A percentile compares a stretch with the other conserved stretches of the same genome.
Evolutionary conservation across 2,888 invertebrate species (phyloP).

Genomic region (Deilephila porcellus): DNA sequence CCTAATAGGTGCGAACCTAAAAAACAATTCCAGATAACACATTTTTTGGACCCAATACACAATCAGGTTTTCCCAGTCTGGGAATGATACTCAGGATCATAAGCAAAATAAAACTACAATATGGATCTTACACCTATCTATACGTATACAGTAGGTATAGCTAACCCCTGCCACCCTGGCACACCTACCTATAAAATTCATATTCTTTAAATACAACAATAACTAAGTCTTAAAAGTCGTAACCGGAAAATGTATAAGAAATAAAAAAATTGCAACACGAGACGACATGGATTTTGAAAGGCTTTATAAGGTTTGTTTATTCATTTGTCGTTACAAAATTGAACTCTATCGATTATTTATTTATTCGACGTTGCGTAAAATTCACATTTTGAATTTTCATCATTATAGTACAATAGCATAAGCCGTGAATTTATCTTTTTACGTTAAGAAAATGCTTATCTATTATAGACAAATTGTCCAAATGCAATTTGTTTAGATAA

Average conservation of each 20-base stretch:
- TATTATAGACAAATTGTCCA: slow-evolving; percentile 2
- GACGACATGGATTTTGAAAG: slow-evolving; percentile 45
- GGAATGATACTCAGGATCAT: too few relatives aligned
- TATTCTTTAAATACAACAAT: neutral
- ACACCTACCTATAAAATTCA: neutral
- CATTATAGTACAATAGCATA: slow-evolving; percentile 42
- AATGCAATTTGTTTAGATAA: neutral
- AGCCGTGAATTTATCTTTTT: slow-evolving; percentile 41
- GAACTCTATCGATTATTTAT: slow-evolving; percentile 42
- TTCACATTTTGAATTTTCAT: slow-evolving; percentile 40
- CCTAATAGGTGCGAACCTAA: too few relatives aligned
- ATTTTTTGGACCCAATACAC: too few relatives aligned
- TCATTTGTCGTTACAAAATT: slow-evolving; percentile 48
- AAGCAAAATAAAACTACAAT: too few relatives aligned
- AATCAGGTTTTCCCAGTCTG: too few relatives aligned
- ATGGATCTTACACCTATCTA: too few relatives aligned
- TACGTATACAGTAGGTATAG: too few relatives aligned
- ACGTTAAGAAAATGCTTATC: slow-evolving; percentile 35
- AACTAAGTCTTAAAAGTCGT: neutral
- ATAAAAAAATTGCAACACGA: slow-evolving; percentile 36
- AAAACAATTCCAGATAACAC: too few relatives aligned
- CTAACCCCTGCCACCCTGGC: too few relatives aligned
- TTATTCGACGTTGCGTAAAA: slow-evolving; percentile 47
- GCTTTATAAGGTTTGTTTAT: slow-evolving; percentile 45
- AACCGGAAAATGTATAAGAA: slow-evolving; percentile 22